Percentiles rank a stretch among this genome's conserved stretches.
phyloP scores from a whole-genome alignment of 2,113 vertebrate species.

The Sylvicapra grimmia region DNA sequence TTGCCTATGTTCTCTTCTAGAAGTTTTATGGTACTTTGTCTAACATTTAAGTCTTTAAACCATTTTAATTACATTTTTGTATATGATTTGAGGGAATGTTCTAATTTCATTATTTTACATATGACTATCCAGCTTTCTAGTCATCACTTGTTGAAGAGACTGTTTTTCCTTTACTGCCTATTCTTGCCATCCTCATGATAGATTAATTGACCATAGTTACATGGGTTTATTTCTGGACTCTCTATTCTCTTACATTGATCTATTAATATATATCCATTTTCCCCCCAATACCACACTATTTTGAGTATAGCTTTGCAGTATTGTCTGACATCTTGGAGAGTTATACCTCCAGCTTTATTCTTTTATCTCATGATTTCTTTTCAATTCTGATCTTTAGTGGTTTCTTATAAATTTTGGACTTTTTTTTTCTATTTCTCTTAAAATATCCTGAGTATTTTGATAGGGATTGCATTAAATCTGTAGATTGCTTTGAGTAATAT shows the following conservation, averaged over 20 bases:
- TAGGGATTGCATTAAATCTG: background rate
- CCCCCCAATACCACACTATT: background rate
- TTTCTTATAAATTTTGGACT: background rate
- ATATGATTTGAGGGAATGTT: background rate
- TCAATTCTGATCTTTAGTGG: background rate
- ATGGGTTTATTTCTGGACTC: background rate
- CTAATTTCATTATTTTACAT: background rate
- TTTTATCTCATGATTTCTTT: background rate
- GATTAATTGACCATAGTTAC: background rate
- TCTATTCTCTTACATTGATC: background rate
- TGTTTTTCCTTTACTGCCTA: background rate
- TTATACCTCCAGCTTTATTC: background rate
- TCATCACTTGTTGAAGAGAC: background rate
- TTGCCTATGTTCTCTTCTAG: background rate
- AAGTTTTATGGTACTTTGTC: background rate
- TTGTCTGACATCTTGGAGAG: background rate
- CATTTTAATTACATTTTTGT: background rate
- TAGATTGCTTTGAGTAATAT: background rate
- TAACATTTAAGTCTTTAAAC: background rate
- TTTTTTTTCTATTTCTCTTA: background rate
- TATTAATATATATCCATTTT: background rate
- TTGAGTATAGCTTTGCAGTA: background rate
- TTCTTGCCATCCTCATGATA: background rate
- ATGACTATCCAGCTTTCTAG: background rate
- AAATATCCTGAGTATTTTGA: background rate